phyloP scores from a whole-genome alignment of 2,113 vertebrate genomes.

The Clinocottus analis region DNA sequence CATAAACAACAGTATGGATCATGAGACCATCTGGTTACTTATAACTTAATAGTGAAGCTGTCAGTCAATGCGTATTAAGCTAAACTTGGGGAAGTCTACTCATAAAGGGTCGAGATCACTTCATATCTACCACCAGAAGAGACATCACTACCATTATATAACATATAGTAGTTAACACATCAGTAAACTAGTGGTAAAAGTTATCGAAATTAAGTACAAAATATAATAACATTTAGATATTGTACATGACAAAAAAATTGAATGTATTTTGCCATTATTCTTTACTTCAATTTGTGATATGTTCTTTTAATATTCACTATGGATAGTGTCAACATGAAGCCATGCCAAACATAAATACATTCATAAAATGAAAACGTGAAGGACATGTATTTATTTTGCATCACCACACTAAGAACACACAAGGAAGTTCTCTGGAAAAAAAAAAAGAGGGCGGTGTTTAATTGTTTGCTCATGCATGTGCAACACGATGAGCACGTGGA shows the following conservation, averaged over 20 bases:
- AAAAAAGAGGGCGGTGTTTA: neutral
- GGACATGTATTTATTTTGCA: neutral
- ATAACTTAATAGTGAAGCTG: neutral
- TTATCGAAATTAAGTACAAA: too few relatives aligned
- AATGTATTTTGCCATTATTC: neutral
- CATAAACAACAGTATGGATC: slow-evolving; percentile 11
- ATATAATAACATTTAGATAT: neutral
- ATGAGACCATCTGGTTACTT: slow-evolving; percentile 31
- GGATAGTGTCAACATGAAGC: neutral
- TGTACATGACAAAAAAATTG: neutral
- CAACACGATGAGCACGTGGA: too few relatives aligned
- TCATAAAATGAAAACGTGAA: neutral
- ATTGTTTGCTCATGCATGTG: neutral
- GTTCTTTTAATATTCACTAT: neutral
- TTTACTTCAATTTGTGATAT: neutral
- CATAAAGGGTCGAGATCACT: neutral
- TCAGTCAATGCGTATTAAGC: neutral
- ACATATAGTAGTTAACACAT: neutral
- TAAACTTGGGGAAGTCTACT: neutral
- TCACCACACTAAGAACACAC: too few relatives aligned
- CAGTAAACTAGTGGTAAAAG: neutral
- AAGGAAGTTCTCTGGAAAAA: too few relatives aligned
- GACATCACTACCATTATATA: neutral
- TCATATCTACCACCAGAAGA: neutral
- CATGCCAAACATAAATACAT: neutral